Evolutionary conservation across 2,113 vertebrate genomes (phyloP), one percentile per base, ranked within the genome.

Genomic region (Indicator maculatus): DNA sequence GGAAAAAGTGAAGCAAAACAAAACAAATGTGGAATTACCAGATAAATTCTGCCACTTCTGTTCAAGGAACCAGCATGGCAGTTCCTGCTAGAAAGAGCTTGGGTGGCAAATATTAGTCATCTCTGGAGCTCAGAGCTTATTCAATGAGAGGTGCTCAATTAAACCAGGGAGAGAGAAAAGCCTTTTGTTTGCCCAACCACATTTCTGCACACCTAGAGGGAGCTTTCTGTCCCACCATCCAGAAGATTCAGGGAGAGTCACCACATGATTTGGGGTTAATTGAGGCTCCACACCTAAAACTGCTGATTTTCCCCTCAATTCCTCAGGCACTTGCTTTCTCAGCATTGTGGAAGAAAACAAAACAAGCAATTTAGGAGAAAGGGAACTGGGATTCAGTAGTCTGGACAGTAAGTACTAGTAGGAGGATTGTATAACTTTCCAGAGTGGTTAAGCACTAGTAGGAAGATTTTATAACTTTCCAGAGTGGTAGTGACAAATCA

Each of bases 211-310:
- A 24, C n/a, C n/a, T 4, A 8, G 45, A 59, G 19, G 21, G 56
- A 30, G 27, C 20, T 59, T 11, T 26, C 7, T 31, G n/a, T 63
- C n/a, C 33, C 41, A 14, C 20, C 9, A 3, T 17, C 0, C 1
- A 56, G 45, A 27, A 58, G 56, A 23, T 53, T 45, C 17, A 9
- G 30, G 6, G 50, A 76, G 17, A 36, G 36, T 27, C 26, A 16
- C 18, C 23, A 3, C 9, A 2, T 50, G 45, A 52, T 18, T 61
- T 12, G 26, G 30, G 61, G 23, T 28, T 81, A 31, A 26, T 10
- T 2, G 2, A 20, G 30, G 18, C 8, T 10, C 24, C 0, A 0
- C 67, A 41, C 12, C 26, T 58, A 52, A 61, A 50, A 45, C 15
- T n/a, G 18, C 14, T 55, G 13, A 0, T 44, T 87, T 84, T 75